A percentile compares a stretch with the other conserved stretches of the same genome.
phyloP scores from a whole-genome alignment of 2,888 invertebrate genomes.

The Allophyes oxyacanthae region DNA sequence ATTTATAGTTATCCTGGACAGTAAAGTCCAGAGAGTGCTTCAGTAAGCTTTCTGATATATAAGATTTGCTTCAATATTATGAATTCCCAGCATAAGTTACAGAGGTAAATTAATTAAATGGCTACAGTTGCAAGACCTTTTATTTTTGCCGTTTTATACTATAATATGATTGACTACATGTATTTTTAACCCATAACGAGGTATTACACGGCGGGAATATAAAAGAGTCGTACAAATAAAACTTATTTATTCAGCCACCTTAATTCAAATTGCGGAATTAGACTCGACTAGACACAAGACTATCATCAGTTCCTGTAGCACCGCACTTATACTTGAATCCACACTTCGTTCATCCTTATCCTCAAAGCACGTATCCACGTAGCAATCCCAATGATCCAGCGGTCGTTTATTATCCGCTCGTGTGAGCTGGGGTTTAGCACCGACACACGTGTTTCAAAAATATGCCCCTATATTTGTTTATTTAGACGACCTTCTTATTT shows the following conservation, averaged over 20 bases:
- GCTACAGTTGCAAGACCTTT: too few relatives aligned
- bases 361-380: conserved; percentile 43
- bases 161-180: too few relatives aligned
- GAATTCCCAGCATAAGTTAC: not conserved
- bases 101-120: too few relatives aligned
- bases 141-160: too few relatives aligned
- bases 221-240: too few relatives aligned
- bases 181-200: too few relatives aligned
- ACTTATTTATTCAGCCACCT: too few relatives aligned
- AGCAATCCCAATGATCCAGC: conserved; percentile 57
- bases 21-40: conserved; percentile 23
- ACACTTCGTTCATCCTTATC: conserved; percentile 13
- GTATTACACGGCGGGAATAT: too few relatives aligned
- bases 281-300: conserved; percentile 4
- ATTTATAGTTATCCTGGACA: conserved; percentile 39
- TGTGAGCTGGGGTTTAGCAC: conserved; percentile 36
- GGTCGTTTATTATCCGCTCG: conserved; percentile 59
- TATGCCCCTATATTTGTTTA: conserved; percentile 48
- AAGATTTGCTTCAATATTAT: conserved; percentile 3
- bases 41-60: conserved; percentile 18
- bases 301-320: conserved; percentile 18
- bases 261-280: too few relatives aligned
- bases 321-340: conserved; percentile 21
- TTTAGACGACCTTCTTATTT: conserved; percentile 24
- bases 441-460: conserved; percentile 47